Percentiles rank a stretch among this genome's conserved stretches.
Conservation (phyloP, 2,113 vertebrate genomes). For the Hymenochirus boettgeri region DNA sequence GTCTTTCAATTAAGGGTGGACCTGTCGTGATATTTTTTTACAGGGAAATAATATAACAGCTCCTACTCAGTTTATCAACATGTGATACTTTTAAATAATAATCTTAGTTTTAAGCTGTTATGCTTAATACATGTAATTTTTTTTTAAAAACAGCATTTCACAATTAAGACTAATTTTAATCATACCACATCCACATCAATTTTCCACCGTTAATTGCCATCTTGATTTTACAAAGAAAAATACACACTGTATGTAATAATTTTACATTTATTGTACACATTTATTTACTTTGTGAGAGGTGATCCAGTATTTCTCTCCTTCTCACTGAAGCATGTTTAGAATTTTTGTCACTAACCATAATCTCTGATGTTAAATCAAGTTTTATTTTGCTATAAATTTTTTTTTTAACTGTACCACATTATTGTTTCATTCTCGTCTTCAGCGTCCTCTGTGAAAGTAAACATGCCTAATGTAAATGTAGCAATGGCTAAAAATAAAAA, state of each 20-base stretch:
- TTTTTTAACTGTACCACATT: background rate
- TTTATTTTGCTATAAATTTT: conserved; percentile 18
- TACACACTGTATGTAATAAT: conserved; percentile 1
- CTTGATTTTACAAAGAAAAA: conserved; percentile 20
- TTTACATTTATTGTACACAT: conserved; percentile 7
- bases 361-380: conserved; percentile 10
- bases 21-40: conserved; percentile 27
- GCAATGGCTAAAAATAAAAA: no score
- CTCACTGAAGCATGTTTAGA: conserved; percentile 9
- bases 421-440: conserved; percentile 21
- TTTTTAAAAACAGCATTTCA: conserved; percentile 23
- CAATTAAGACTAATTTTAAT: conserved; percentile 33
- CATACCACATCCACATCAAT: conserved; percentile 31
- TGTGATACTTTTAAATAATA: conserved; percentile 19
- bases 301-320: background rate
- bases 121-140: background rate
- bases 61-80: conserved; percentile 29
- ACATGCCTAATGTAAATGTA: background rate
- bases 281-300: conserved; percentile 18
- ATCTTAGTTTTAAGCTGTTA: background rate
- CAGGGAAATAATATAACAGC: conserved; percentile 10
- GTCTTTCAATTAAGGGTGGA: conserved; percentile 19
- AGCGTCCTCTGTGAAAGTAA: conserved; percentile 5
- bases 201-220: conserved; percentile 29
- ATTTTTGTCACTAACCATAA: conserved; percentile 33